Evolutionary conservation across 2,113 vertebrate species (phyloP), one percentile per base, ranked within the genome.

Genomic region (Pachycephala philippinensis): DNA sequence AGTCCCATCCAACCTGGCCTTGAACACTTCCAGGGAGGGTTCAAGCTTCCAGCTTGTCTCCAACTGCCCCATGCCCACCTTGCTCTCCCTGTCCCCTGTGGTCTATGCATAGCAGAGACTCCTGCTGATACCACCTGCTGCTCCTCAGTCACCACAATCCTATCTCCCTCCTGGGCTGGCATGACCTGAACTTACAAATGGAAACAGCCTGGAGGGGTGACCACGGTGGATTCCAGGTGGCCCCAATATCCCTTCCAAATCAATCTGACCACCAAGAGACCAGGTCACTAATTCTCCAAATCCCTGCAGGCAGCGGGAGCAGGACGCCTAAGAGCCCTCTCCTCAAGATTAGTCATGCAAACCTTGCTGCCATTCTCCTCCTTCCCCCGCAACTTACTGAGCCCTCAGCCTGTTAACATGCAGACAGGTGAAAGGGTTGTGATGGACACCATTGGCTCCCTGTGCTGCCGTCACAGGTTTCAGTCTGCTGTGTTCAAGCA

Each of bases 381-480:
- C 47, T 64, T 57, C 18, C 28, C 37, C 7, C 0, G 0, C 4
- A 5, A 61, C 28, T 60, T 35, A 42, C 33, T 37, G 81, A 78
- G 26, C n/a, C 57, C 50, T 81, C 17, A 53, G 28, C 31, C 22
- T 45, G 20, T 37, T 64, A 71, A 87, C 30, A 53, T 1, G 7
- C 49, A 68, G 49, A 21, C 13, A 47, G 35, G 11, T 13, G 6
- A 54, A 57, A 0, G 16, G 30, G 63, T 3, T 5, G 15, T 1
- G 8, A 75, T 42, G 37, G 50, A 72, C 40, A 54, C 53, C 57
- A 72, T 17, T 2, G 2, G 9, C 47, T 81, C 39, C 47, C 47
- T 10, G 0, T 12, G 39, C 59, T 63, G 72, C 42, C 35, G 42
- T 65, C 54, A 60, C 42, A 76, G 60, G 49, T 90, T 95, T 95